Percentiles rank a stretch among this genome's conserved stretches.
Conservation (phyloP, 2,888 invertebrate genomes). For the Andrena minutula region DNA sequence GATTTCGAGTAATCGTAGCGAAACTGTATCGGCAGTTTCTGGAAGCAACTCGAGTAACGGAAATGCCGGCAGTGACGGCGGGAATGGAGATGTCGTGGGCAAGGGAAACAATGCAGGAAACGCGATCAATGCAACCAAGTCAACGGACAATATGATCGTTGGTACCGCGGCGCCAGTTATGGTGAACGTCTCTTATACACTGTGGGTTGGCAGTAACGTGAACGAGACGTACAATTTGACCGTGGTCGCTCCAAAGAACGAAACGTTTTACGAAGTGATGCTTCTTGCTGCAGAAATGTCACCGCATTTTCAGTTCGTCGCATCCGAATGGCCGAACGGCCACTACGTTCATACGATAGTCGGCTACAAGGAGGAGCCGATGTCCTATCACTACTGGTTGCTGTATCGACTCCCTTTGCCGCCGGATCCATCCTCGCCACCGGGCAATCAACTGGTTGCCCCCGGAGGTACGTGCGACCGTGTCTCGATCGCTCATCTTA, state of each 20-base stretch:
- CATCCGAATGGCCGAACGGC: conserved; percentile 96
- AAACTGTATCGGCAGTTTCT: conserved; percentile 70
- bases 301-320: conserved; percentile 90
- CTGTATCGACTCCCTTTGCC: conserved; percentile 93
- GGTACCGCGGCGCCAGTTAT: conserved; percentile 67
- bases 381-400: conserved; percentile 95
- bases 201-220: conserved; percentile 95
- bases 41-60: conserved; percentile 66
- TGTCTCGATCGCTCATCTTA: neutral
- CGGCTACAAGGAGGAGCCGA: conserved; percentile 92
- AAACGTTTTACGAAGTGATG: conserved; percentile 91
- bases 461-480: conserved; percentile 90
- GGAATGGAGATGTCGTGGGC: conserved; percentile 34
- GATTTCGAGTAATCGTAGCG: conserved; percentile 31
- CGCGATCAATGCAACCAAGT: conserved; percentile 51
- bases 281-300: conserved; percentile 93
- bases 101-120: conserved; percentile 35
- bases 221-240: conserved; percentile 92
- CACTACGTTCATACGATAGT: conserved; percentile 96
- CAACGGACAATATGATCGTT: conserved; percentile 28
- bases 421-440: conserved; percentile 92
- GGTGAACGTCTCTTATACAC: conserved; percentile 91
- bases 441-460: conserved; percentile 94
- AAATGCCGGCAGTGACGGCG: neutral
- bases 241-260: conserved; percentile 91